Percentiles rank a stretch among this genome's conserved stretches.
phyloP scores from a whole-genome alignment of 2,888 invertebrate species.

The Germaria angustata region DNA sequence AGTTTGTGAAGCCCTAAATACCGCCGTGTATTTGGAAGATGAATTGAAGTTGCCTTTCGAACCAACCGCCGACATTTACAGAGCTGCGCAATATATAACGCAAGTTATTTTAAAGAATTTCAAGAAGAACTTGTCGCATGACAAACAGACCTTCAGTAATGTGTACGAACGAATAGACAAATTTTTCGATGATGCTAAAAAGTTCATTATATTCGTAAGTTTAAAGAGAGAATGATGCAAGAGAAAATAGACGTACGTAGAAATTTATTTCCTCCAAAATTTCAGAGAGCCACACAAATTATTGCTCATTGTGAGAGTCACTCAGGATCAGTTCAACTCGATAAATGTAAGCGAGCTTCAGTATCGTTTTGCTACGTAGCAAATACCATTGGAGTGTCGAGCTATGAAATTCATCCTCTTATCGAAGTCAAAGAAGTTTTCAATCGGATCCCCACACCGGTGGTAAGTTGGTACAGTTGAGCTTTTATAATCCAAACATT shows the following conservation, averaged over 20 bases:
- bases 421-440: slow-evolving; percentile 72
- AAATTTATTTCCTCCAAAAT: not conserved
- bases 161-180: slow-evolving; percentile 70
- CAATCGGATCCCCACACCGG: slow-evolving; percentile 76
- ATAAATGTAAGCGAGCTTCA: not conserved
- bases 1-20: slow-evolving; percentile 74
- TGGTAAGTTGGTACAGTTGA: slow-evolving; percentile 68
- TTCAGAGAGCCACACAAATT: slow-evolving; percentile 75
- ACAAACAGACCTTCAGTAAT: slow-evolving; percentile 68
- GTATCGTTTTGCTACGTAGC: slow-evolving; percentile 75
- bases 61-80: slow-evolving; percentile 74
- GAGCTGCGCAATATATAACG: slow-evolving; percentile 77
- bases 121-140: slow-evolving; percentile 73
- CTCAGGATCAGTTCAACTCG: not conserved
- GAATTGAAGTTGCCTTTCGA: slow-evolving; percentile 69
- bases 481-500: too few species aligned
- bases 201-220: slow-evolving; percentile 75
- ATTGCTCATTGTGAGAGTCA: slow-evolving; percentile 70
- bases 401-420: slow-evolving; percentile 76
- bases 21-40: slow-evolving; percentile 73
- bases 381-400: slow-evolving; percentile 75
- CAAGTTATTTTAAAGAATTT: slow-evolving; percentile 74
- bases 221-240: too few species aligned
- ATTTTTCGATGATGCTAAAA: slow-evolving; percentile 74
- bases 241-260: too few species aligned